These are phyloP conservation scores for Chamaea fasciata DNA, from an alignment of 2,113 vertebrate genomes.

Conservation along the genomic window DNA sequence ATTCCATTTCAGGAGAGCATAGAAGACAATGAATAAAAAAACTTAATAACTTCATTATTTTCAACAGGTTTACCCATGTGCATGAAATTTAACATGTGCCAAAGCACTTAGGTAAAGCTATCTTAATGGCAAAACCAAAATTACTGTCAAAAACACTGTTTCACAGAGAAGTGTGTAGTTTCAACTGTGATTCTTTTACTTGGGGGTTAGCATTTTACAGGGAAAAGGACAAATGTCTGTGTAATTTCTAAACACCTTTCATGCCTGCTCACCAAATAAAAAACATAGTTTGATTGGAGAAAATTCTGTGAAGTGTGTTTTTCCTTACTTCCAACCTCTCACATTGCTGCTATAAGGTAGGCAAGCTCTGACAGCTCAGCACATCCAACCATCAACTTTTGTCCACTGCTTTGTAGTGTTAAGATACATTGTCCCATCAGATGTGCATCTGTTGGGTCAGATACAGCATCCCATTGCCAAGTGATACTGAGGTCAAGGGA, in stretches of 20 bases:
- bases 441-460: neutral
- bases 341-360: neutral
- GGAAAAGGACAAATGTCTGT: neutral
- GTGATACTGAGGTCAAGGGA: neutral
- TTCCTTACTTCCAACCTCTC: neutral
- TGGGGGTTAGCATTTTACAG: neutral
- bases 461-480: neutral
- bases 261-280: neutral
- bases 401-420: neutral
- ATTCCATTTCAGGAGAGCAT: neutral
- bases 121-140: neutral
- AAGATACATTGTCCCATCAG: neutral
- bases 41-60: neutral
- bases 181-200: neutral
- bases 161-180: neutral
- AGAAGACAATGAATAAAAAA: neutral
- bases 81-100: neutral
- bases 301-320: neutral
- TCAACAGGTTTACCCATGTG: neutral
- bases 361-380: neutral
- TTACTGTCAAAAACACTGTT: neutral
- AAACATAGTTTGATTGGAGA: neutral
- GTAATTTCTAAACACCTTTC: neutral
- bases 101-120: neutral
- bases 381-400: neutral